phyloP scores from a whole-genome alignment of 2,797 vertebrate genomes.

The Ptychadena robeensis region DNA sequence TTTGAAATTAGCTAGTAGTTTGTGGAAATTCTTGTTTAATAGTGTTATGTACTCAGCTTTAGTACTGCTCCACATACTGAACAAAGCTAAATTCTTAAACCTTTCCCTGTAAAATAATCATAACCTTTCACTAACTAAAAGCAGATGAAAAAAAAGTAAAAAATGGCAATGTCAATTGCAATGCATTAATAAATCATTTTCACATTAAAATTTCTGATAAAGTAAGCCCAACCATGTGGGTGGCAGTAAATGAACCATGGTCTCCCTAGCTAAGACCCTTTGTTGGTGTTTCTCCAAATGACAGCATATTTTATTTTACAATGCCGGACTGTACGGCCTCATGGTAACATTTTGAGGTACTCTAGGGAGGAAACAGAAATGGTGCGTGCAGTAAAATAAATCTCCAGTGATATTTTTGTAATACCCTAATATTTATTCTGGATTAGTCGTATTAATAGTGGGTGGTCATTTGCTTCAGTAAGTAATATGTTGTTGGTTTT shows the following conservation, averaged over 20 bases:
- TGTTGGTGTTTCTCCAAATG: constrained; percentile 45
- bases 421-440: constrained; percentile 36
- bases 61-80: constrained; percentile 2
- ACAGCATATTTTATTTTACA: constrained; percentile 51
- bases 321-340: neutral
- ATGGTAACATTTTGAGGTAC: constrained; percentile 38
- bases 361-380: constrained; percentile 46
- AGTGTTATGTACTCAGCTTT: neutral
- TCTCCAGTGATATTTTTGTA: constrained; percentile 13
- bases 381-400: constrained; percentile 37
- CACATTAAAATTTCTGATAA: constrained; percentile 44
- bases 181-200: constrained; percentile 39
- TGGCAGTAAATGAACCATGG: constrained; percentile 28
- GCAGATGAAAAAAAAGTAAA: constrained; percentile 15
- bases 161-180: constrained; percentile 9
- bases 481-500: constrained; percentile 36
- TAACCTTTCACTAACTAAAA: constrained; percentile 22
- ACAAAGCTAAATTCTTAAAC: constrained; percentile 11
- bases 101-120: constrained; percentile 29
- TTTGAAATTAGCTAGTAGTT: neutral
- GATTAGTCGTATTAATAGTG: constrained; percentile 33
- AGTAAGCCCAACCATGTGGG: constrained; percentile 41
- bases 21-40: neutral
- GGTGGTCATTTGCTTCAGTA: constrained; percentile 48
- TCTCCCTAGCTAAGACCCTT: constrained; percentile 32